These are phyloP conservation scores for Formica aserva DNA, from an alignment of 2,888 invertebrate genomes.

Conservation along the genomic window DNA sequence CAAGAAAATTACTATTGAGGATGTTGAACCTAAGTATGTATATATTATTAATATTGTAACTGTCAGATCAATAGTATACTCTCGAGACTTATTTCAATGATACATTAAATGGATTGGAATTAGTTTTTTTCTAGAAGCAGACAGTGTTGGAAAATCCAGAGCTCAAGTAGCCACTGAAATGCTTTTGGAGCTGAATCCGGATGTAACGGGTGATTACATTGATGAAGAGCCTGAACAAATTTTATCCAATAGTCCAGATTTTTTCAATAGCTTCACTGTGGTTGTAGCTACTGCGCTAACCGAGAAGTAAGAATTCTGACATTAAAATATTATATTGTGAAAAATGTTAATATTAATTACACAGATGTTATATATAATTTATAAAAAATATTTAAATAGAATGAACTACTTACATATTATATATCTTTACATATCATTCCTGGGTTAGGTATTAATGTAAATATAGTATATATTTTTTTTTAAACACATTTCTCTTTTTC, in stretches of 20 bases:
- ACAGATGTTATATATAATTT: background rate
- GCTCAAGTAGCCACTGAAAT: slow-evolving; percentile 94
- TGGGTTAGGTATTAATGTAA: background rate
- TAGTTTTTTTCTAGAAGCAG: slow-evolving; percentile 95
- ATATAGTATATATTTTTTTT: background rate
- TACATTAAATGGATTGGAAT: slow-evolving; percentile 62
- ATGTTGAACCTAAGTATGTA: slow-evolving; percentile 95
- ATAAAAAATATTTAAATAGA: background rate
- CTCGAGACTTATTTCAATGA: background rate
- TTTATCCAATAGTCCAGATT: slow-evolving; percentile 93
- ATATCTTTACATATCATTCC: background rate
- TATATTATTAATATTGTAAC: background rate
- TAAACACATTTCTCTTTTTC: slow-evolving; percentile 66
- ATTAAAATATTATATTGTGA: background rate
- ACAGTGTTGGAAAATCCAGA: slow-evolving; percentile 93
- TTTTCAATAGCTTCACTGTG: slow-evolving; percentile 94
- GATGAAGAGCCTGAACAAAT: slow-evolving; percentile 95
- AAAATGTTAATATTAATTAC: background rate
- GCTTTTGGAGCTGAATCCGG: slow-evolving; percentile 95
- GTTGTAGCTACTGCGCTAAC: slow-evolving; percentile 93
- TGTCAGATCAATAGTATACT: background rate
- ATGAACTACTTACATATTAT: background rate
- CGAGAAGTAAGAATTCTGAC: slow-evolving; percentile 88
- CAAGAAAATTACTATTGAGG: slow-evolving; percentile 94
- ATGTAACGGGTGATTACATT: slow-evolving; percentile 96